Base-by-base conservation (phyloP, 2,113 vertebrate genomes). In the Vimba vimba region DNA sequence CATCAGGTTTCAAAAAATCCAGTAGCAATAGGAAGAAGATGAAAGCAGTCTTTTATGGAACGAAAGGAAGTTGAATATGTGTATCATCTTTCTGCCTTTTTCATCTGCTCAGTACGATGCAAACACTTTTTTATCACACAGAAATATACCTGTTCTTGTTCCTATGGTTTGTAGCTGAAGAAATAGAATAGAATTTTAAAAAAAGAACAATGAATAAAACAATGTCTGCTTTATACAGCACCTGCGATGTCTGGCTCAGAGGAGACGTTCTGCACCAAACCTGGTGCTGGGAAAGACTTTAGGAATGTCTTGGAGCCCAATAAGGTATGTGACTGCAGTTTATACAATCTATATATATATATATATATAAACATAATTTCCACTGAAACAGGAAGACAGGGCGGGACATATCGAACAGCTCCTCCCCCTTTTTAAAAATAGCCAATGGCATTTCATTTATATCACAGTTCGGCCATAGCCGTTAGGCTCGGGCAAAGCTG, bases 251-350 rank as follows among this genome's bases (percentile, higher is more conserved):
- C 45, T 93, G 88, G 90, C 93, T 87, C 91, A 94, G 27, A 91
- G 91, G 1, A 88, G 93, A 1, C 91, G 91, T 68, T 97, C 95
- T 23, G 95, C 92, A 6, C 95, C 96, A 0, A 93, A 94, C 0
- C 88, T 95, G 6, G 50, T 91, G 60, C 92, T 95, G 80, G 93
- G 91, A 80, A 96, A 91, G 88, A 86, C 93, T n/a, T 81, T 95
- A 43, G 91, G 93, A 73, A 95, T 94, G 90, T 79, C 93, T 0
- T 95, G 95, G 95, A 91, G 93, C 47, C 91, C 94, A 12, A 90
- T 93, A 91, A 95, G 95, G 95, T 96, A 87, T 0, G 6, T 55
- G 55, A 21, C 55, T 21, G 52, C 52, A 36, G 5, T 36, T 36
- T 43, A 43, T 43, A 43, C 39, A 43, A 43, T 43, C 7, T 43